Evolutionary conservation across 2,888 invertebrate species (phyloP).

Genomic region (Agriopis leucophaearia): DNA sequence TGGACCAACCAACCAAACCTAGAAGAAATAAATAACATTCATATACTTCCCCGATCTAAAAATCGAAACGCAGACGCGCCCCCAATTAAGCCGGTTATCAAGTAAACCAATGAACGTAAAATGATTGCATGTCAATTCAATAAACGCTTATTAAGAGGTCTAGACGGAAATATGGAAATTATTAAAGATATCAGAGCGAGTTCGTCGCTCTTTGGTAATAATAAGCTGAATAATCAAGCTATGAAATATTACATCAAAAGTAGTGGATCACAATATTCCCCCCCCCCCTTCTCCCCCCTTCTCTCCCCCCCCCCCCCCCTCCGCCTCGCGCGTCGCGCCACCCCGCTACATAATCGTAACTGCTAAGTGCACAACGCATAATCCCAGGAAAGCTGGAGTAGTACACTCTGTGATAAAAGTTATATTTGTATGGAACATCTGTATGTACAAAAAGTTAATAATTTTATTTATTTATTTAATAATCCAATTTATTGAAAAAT

Average conservation of each 20-base stretch:
- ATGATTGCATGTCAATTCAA: not conserved
- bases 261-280: conserved; percentile 44
- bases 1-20: too few relatives aligned
- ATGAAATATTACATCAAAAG: conserved; percentile 31
- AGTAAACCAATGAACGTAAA: too few relatives aligned
- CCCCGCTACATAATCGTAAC: conserved; percentile 56
- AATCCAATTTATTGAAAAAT: too few relatives aligned
- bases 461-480: too few relatives aligned
- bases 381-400: conserved; percentile 53
- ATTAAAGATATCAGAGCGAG: not conserved
- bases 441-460: too few relatives aligned
- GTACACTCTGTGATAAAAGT: conserved; percentile 53
- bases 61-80: too few relatives aligned
- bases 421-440: conserved; percentile 9
- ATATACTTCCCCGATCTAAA: too few relatives aligned
- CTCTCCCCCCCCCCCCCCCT: conserved; percentile 35
- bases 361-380: conserved; percentile 70
- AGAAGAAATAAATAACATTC: too few relatives aligned
- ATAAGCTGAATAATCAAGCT: conserved; percentile 1
- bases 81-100: too few relatives aligned
- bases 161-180: not conserved
- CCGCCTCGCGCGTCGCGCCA: conserved; percentile 25
- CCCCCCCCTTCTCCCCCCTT: conserved; percentile 40
- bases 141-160: not conserved
- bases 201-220: not conserved